Base-by-base conservation (phyloP, 2,797 vertebrate genomes). In the Characodon lateralis region DNA sequence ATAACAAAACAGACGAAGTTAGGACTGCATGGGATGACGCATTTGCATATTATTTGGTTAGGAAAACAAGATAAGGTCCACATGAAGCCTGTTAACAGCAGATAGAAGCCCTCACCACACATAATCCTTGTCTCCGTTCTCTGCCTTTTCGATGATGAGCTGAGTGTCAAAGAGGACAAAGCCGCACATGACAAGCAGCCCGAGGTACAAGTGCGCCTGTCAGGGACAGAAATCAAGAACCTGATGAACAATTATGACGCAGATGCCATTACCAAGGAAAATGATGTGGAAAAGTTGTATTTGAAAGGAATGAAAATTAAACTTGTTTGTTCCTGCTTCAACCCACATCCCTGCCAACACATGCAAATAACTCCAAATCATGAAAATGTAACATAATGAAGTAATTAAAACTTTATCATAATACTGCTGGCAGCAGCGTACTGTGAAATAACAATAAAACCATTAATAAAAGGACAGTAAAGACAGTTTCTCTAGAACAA, bases 161-260 rank as follows among this genome's bases (percentile, higher is more conserved):
- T 99, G 98, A 70, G 98, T 99, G 95, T 99, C 98, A 24, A 99
- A 99, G 82, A 99, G 96, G 86, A 99, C 97, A 73, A 99, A 99
- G 73, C 97, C 98, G 13, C 98, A 99, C 96, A 98, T 99, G 88
- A 99, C 77, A 89, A 96, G 81, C 88, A 99, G 96, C 0, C 97
- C 97, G 69, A 98, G 81, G 91, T 98, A 99, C 86, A 99, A 93
- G 88, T 99, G 97, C 74, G 95, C 96, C 98, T 99, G 91, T 10
- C 5, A 2, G 28, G 18, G 50, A 59, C 14, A 35, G 9, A 69
- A 28, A 56, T 0, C 61, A 7, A 5, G 20, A 28, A 6, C 31
- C 1, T 39, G 24, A 43, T 43, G 22, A 53, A 20, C 6, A 5
- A 6, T 18, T 53, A 53, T 1, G 16, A 51, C 50, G 6, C 51